Evolutionary conservation across 92 coral and sea anemone genomes (phyloP).

Genomic region (Bergia sp.): DNA sequence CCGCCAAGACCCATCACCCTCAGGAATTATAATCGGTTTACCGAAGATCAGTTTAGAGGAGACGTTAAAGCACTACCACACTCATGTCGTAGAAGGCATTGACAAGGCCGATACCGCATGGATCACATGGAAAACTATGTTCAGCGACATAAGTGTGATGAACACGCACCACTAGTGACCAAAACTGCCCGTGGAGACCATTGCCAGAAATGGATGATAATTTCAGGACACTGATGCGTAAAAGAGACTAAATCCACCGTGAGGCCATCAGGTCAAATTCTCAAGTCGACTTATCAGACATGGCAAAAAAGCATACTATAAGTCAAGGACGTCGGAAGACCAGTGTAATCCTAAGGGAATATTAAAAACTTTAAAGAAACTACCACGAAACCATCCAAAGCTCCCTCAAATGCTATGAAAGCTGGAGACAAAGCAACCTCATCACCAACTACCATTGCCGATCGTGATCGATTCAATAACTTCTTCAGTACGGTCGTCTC

Average conservation of each 20-base stretch:
- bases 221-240: constrained; percentile 52
- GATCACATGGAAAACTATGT: not conserved
- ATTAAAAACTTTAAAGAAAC: too few species aligned
- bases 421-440: too few species aligned
- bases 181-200: too few species aligned
- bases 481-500: not conserved
- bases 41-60: not conserved
- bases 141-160: not conserved
- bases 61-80: constrained; percentile 1
- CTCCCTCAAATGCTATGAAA: too few species aligned
- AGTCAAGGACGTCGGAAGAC: too few species aligned
- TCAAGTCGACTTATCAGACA: constrained; percentile 26
- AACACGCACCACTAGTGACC: too few species aligned
- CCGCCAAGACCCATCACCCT: constrained; percentile 14
- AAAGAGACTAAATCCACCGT: constrained; percentile 53
- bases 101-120: constrained; percentile 23
- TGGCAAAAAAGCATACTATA: too few species aligned
- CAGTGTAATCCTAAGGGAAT: too few species aligned
- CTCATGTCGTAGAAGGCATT: constrained; percentile 20
- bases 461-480: not conserved
- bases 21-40: constrained; percentile 21
- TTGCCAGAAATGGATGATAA: not conserved
- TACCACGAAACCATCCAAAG: too few species aligned
- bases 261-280: constrained; percentile 47
- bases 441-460: too few species aligned